phyloP scores from a whole-genome alignment of 1,140 invertebrate species.

The Meloidogyne hapla region DNA sequence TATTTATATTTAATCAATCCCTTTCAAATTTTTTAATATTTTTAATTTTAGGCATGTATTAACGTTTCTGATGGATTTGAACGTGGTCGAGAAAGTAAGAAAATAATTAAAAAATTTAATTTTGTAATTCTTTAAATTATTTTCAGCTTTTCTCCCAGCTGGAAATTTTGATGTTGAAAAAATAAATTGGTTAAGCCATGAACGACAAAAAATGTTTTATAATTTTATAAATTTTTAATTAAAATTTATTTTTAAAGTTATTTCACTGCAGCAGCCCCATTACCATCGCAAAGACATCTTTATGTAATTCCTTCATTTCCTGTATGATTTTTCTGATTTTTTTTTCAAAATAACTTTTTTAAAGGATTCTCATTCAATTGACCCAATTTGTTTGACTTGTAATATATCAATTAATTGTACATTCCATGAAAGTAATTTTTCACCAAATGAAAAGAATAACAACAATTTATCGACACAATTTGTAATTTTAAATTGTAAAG shows the following conservation, averaged over 20 bases:
- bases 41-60: slow-evolving; percentile 9
- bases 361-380: not conserved
- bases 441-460: not conserved
- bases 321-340: slow-evolving; percentile 16
- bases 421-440: slow-evolving; percentile 47
- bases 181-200: slow-evolving; percentile 44
- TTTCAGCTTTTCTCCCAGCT: slow-evolving; percentile 36
- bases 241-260: slow-evolving; percentile 38
- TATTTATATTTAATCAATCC: too few relatives aligned
- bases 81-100: slow-evolving; percentile 16
- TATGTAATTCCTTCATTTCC: slow-evolving; percentile 36
- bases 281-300: slow-evolving; percentile 45
- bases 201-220: slow-evolving; percentile 38
- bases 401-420: slow-evolving; percentile 51
- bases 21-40: not conserved
- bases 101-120: not conserved
- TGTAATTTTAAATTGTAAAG: slow-evolving; percentile 36
- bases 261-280: slow-evolving; percentile 49
- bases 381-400: slow-evolving; percentile 46
- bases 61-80: slow-evolving; percentile 21
- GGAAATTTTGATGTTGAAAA: slow-evolving; percentile 52
- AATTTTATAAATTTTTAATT: slow-evolving; percentile 2
- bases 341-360: slow-evolving; percentile 17
- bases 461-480: not conserved
- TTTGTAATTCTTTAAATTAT: too few relatives aligned